Conservation (phyloP, 2,113 vertebrate species). For the Struthio camelus region DNA sequence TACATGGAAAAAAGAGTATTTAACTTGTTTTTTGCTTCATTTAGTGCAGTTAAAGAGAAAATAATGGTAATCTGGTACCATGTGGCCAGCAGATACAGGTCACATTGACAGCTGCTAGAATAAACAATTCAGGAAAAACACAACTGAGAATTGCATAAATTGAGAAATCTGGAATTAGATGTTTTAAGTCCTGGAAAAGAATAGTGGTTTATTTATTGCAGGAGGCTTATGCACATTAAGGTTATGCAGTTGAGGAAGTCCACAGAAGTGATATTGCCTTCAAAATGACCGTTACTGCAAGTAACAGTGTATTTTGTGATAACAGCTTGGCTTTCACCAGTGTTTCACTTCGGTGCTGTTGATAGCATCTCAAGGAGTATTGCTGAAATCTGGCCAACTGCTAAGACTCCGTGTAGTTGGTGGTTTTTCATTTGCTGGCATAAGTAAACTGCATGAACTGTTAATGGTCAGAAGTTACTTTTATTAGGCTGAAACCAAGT, state of each 20-base stretch:
- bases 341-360: not conserved
- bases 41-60: not conserved
- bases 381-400: not conserved
- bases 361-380: not conserved
- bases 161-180: not conserved
- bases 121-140: not conserved
- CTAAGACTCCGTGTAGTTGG: not conserved
- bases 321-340: not conserved
- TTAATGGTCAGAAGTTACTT: not conserved
- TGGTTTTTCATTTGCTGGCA: not conserved
- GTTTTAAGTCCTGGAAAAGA: not conserved
- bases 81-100: not conserved
- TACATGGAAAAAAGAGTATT: not conserved
- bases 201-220: not conserved
- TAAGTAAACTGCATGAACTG: not conserved
- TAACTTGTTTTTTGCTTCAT: not conserved
- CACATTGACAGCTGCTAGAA: not conserved
- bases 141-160: not conserved
- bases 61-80: not conserved
- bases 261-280: not conserved
- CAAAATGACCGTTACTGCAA: not conserved
- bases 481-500: not conserved
- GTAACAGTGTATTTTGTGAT: not conserved
- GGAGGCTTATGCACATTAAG: not conserved
- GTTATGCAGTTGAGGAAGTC: not conserved